Base-by-base conservation (phyloP, 1,140 invertebrate genomes). In the Papilio polytes region DNA sequence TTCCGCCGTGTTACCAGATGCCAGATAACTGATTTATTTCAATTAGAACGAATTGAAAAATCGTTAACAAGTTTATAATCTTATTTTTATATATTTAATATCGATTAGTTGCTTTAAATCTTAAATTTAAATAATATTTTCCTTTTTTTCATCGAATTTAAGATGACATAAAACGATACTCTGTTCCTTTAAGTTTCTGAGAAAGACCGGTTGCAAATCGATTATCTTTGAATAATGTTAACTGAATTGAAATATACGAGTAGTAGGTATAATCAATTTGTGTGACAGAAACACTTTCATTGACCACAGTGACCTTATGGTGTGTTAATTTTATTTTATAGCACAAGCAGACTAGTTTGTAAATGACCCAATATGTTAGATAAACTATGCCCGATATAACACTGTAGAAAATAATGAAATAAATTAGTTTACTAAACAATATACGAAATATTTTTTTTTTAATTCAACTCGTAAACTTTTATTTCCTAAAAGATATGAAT, bases 11-110 rank as follows among this genome's bases (percentile, higher is more conserved):
- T 13, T n/a, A 26, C 77, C 77, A 63, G 77, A 76, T 76, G 46
- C 9, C 44, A 7, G 74, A 78, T 78, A 78, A 78, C 18, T 46
- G 56, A 78, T 78, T 66, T 78, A 78, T 66, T 78, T 78, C 41
- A 78, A 78, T 78, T 63, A 31, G 20, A 44, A 78, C 51, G 22
- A 78, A n/a, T 63, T 44, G 56, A n/a, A 78, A 78, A 31, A 66
- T 56, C 56, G 31, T 78, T 66, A 56, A 31, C 31, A 12, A 44
- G 59, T 78, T 77, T 44, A 63, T 78, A 53, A 36, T 15, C 15
- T 56, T 8, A 36, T 15, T 56, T 77, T 31, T 31, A 3, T 31
- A 15, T 18, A 31, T 31, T 36, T 3, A 18, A 70, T 66, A 13
- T 31, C 26, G 26, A 15, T 1, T 2, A 3, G 26, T 31, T 31